Evolutionary conservation across 2,797 vertebrate species (phyloP).

Genomic region (Chiropotes sagulatus): DNA sequence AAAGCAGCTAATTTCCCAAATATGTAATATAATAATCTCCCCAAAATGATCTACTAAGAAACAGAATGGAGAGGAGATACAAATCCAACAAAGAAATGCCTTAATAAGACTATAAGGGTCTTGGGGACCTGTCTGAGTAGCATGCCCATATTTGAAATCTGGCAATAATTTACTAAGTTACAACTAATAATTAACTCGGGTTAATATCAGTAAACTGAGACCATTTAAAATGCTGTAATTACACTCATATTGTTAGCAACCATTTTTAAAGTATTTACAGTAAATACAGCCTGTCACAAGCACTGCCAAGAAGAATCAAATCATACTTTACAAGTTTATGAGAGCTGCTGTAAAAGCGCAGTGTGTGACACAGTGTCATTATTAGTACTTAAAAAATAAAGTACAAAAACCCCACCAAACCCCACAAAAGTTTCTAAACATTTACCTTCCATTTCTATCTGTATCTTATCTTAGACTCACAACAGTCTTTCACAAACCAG

Average conservation of each 20-base stretch:
- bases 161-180: slow-evolving; percentile 18
- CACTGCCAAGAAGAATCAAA: background rate
- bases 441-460: background rate
- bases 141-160: background rate
- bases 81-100: slow-evolving; percentile 7
- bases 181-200: background rate
- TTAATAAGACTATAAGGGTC: background rate
- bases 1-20: background rate
- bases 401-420: background rate
- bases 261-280: slow-evolving; percentile 24
- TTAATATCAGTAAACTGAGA: background rate
- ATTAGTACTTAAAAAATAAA: background rate
- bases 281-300: slow-evolving; percentile 37
- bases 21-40: background rate
- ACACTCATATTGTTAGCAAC: slow-evolving; percentile 31
- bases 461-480: background rate
- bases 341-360: background rate
- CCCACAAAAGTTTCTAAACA: background rate
- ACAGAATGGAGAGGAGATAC: background rate
- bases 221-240: slow-evolving; percentile 28
- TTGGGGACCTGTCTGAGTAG: background rate
- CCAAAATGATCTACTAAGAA: background rate
- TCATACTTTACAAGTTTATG: background rate
- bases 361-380: background rate
- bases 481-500: background rate